Evolutionary conservation across 2,797 vertebrate genomes (phyloP).

Genomic region (Rallus crepitans): DNA sequence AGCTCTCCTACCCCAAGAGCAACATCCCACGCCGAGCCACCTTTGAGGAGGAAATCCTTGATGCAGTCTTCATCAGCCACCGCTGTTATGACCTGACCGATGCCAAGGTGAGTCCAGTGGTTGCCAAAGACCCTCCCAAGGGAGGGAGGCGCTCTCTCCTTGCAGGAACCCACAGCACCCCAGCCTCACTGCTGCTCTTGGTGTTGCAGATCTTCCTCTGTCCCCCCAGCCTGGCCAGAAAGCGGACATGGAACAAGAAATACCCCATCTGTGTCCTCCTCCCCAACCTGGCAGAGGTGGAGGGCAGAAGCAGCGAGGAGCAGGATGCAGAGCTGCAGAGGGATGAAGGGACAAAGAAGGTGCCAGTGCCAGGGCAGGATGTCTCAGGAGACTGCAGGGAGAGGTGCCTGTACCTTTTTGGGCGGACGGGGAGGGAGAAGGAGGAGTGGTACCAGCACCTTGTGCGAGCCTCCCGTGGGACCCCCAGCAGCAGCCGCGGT

Average conservation of each 20-base stretch:
- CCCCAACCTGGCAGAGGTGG: neutral
- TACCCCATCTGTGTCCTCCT: constrained; percentile 91
- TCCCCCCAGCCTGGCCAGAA: constrained; percentile 86
- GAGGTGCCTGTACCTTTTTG: constrained; percentile 86
- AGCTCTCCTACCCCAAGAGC: constrained; percentile 84
- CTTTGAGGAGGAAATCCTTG: constrained; percentile 81
- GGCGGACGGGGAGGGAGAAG: constrained; percentile 89
- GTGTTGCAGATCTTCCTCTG: constrained; percentile 85
- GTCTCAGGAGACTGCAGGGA: neutral
- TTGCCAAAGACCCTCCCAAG: accelerated
- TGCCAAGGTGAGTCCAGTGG: constrained; percentile 78
- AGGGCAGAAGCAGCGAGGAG: constrained; percentile 35
- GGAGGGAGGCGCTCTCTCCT: neutral
- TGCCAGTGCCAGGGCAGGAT: neutral
- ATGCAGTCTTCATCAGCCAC: constrained; percentile 80
- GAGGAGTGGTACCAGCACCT: constrained; percentile 91
- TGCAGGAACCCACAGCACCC: neutral
- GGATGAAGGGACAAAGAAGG: constrained; percentile 33
- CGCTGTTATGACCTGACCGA: constrained; percentile 80
- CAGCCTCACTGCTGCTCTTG: neutral
- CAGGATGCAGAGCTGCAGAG: neutral
- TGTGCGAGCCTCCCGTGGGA: constrained; percentile 73
- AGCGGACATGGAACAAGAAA: constrained; percentile 92
- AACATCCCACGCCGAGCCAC: constrained; percentile 84
- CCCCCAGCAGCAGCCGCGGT: constrained; percentile 44